Percentiles rank a stretch among this genome's conserved stretches.
Conservation (phyloP, 64 coral and sea anemone species). For the Pocillopora damicornis region DNA sequence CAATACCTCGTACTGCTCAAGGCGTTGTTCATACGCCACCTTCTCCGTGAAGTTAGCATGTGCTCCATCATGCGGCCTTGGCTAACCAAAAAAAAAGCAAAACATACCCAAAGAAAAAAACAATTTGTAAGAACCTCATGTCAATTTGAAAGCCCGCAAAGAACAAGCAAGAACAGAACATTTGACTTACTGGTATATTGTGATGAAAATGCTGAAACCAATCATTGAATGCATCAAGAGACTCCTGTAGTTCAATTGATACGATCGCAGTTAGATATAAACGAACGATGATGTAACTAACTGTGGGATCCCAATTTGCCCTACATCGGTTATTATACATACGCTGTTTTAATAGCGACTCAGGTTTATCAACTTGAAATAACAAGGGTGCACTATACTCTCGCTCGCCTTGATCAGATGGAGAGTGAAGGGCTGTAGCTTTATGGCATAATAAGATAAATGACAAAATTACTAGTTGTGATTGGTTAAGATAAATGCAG, state of each 20-base stretch:
- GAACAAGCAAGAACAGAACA: neutral
- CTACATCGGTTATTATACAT: too few relatives aligned
- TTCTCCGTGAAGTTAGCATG: slow-evolving; percentile 90
- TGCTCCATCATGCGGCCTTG: slow-evolving; percentile 38
- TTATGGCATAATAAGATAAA: neutral
- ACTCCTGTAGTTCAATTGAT: slow-evolving; percentile 47
- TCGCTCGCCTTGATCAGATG: too few relatives aligned
- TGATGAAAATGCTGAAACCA: slow-evolving; percentile 99
- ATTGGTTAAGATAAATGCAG: too few relatives aligned
- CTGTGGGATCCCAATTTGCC: too few relatives aligned
- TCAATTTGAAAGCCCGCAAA: neutral
- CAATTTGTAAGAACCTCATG: neutral
- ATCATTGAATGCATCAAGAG: slow-evolving; percentile 81
- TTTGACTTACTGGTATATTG: slow-evolving; percentile 61
- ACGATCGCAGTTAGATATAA: too few relatives aligned
- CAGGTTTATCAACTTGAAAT: too few relatives aligned
- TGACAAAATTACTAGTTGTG: too few relatives aligned
- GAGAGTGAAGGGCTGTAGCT: too few relatives aligned
- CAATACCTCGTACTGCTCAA: slow-evolving; percentile 83
- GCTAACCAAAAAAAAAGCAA: slow-evolving; percentile 28
- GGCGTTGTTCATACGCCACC: slow-evolving; percentile 89
- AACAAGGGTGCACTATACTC: too few relatives aligned
- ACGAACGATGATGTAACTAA: too few relatives aligned
- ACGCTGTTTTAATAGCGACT: too few relatives aligned
- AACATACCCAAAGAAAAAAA: neutral